Conservation (phyloP, 2,888 invertebrate species). For the Platycnemis pennipes region DNA sequence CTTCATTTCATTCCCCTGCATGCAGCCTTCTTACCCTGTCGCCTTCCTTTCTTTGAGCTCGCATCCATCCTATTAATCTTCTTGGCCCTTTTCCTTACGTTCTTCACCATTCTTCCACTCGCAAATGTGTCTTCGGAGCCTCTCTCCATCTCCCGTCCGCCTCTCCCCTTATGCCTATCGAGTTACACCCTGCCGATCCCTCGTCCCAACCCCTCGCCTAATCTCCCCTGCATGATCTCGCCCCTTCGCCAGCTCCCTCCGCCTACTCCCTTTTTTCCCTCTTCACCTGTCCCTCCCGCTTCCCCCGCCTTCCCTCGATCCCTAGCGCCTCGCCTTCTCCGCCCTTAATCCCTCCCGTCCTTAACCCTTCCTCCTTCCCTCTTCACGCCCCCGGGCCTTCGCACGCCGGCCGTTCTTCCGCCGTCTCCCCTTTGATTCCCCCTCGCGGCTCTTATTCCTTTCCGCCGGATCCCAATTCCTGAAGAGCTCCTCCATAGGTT, state of each 20-base stretch:
- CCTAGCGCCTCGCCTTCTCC: background rate
- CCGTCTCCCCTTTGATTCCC: background rate
- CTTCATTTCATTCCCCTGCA: background rate
- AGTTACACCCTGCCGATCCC: background rate
- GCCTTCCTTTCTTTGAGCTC: background rate
- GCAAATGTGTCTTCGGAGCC: conserved; percentile 13
- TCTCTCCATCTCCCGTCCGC: conserved; percentile 42
- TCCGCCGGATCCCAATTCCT: conserved; percentile 41
- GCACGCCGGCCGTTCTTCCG: background rate
- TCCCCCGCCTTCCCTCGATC: background rate
- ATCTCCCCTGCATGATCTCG: background rate
- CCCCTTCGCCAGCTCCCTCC: background rate
- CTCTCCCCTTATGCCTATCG: conserved; percentile 26
- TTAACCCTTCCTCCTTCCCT: background rate
- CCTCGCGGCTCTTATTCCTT: background rate
- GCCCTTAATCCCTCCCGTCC: background rate
- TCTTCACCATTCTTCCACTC: background rate
- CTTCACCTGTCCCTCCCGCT: background rate
- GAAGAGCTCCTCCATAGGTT: conserved; percentile 62
- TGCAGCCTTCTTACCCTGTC: background rate
- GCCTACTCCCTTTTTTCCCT: background rate
- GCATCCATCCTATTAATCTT: background rate
- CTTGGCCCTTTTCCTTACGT: background rate
- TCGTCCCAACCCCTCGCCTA: background rate
- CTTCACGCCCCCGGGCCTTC: background rate